phyloP scores from a whole-genome alignment of 2,888 invertebrate genomes.

The Pyrrhosoma nymphula region DNA sequence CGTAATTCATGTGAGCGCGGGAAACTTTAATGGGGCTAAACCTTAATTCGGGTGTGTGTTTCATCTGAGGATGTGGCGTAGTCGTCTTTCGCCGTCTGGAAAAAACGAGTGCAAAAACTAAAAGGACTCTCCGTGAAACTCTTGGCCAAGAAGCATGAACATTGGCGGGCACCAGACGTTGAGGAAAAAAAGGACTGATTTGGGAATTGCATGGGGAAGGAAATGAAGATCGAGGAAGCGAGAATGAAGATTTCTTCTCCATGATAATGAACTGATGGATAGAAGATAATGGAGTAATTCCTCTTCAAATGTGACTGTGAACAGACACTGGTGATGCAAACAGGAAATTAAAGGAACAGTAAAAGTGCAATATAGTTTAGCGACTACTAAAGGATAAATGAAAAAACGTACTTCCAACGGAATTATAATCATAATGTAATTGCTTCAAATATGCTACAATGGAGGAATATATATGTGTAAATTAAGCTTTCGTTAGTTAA shows the following conservation, averaged over 20 bases:
- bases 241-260: neutral
- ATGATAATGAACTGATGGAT: neutral
- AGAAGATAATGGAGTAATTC: neutral
- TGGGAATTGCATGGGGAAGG: neutral
- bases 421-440: no score
- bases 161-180: neutral
- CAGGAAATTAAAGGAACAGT: no score
- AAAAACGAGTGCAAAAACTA: neutral
- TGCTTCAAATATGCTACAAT: no score
- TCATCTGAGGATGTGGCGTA: neutral
- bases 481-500: no score
- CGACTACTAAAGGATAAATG: no score
- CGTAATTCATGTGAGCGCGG: neutral
- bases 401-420: no score
- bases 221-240: neutral
- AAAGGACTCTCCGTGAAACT: neutral
- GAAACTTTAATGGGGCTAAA: neutral
- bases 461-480: no score
- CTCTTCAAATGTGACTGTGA: neutral
- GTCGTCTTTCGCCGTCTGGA: neutral
- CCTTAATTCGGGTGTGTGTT: conserved; percentile 21
- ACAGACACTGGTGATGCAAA: neutral
- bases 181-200: neutral
- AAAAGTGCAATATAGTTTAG: no score
- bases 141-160: neutral